Base-by-base conservation (phyloP, 2,797 vertebrate species). In the Clarias laeviceps region DNA sequence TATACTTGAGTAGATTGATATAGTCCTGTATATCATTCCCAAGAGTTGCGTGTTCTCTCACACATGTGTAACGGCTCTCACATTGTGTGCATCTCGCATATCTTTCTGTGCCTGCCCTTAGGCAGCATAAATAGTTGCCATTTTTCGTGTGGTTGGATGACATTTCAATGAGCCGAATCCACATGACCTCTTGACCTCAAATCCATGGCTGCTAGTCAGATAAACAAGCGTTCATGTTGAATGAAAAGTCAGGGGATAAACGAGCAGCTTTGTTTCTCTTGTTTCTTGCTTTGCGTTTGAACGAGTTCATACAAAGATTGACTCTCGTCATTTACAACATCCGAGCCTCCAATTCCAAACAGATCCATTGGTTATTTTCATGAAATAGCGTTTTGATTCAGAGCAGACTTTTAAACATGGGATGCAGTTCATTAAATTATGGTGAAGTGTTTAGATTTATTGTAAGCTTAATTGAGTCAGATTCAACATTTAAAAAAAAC, bases 121-220 rank as follows among this genome's bases (percentile, higher is more conserved):
- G 66, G 64, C 54, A 40, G 57, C 27, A 76, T 82, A 83, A 86
- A 86, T 80, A 73, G 61, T 56, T 73, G 81, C 37, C 56, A 62
- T 80, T 83, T 82, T 66, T 86, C 2, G 81, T 83, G 82, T 62
- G 9, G 59, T 56, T 45, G 24, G 37, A 59, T 78, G 45, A 66
- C 85, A 72, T 73, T 87, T 73, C 66, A 72, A 56, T 78, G 27
- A 54, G 61, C 56, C 50, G 4, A 54, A 50, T 50, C 56, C 50
- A 2, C 73, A 40, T 61, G 80, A 82, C 56, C 54, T 79, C 69
- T 29, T 78, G 81, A 84, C 85, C 32, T n/a, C 27, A 68, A 4
- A 4, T 59, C 14, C 82, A 80, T 65, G 68, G 18, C 59, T 32
- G 32, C 68, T 27, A 64, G 65, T 77, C 65, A 66, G 66, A 64